These are phyloP conservation scores for Pogonocichla stellata DNA, from an alignment of 2,113 vertebrate genomes.

Conservation along the genomic window DNA sequence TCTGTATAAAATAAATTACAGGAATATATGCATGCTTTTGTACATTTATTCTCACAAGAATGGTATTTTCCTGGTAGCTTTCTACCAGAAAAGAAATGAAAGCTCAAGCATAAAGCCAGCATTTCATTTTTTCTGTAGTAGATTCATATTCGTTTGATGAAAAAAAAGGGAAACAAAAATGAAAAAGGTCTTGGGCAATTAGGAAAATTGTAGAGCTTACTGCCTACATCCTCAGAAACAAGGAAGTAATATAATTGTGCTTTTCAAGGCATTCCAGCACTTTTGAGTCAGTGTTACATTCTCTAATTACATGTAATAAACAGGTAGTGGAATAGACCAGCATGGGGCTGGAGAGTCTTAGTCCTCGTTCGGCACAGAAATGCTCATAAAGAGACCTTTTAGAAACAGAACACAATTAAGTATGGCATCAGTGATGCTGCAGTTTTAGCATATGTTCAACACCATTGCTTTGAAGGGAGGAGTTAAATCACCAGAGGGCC, in stretches of 20 bases:
- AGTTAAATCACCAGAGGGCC: constrained; percentile 37
- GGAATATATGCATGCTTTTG: neutral
- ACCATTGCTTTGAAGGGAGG: constrained; percentile 8
- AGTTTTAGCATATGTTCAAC: constrained; percentile 32
- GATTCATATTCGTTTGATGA: neutral
- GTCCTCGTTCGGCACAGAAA: neutral
- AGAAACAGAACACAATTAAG: constrained; percentile 61
- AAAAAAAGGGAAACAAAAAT: neutral
- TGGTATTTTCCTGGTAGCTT: neutral
- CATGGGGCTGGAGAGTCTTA: constrained; percentile 33
- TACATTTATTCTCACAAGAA: neutral
- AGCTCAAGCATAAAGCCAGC: neutral
- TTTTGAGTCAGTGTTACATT: neutral
- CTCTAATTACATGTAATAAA: constrained; percentile 39
- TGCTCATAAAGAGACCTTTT: constrained; percentile 58
- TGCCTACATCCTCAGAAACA: neutral
- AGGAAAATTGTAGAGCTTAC: neutral
- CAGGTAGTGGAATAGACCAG: constrained; percentile 57
- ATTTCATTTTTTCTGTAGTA: neutral
- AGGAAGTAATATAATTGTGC: neutral
- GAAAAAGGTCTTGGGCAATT: neutral
- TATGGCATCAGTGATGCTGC: neutral
- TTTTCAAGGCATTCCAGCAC: neutral
- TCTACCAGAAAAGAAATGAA: neutral
- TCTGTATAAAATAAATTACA: neutral